These are phyloP conservation scores for Hyalella azteca DNA, from an alignment of 2,888 invertebrate genomes.

Conservation along the genomic window DNA sequence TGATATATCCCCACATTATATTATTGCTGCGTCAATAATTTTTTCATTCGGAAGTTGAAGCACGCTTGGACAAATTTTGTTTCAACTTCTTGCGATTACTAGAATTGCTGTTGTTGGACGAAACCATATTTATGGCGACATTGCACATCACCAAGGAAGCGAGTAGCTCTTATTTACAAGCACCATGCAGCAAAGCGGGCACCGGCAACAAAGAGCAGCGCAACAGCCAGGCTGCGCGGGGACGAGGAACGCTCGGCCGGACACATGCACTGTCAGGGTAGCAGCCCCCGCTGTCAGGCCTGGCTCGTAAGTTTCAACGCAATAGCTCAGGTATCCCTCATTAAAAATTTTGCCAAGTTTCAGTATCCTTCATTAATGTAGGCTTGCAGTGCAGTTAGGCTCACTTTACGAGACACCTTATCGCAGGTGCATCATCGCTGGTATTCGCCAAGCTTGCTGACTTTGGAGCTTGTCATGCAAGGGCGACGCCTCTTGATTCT, in stretches of 20 bases:
- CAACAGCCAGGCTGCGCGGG: neutral
- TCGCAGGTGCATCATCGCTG: slow-evolving; percentile 29
- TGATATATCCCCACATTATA: too few relatives aligned
- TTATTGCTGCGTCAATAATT: too few relatives aligned
- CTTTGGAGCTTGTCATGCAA: too few relatives aligned
- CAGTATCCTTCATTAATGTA: slow-evolving; percentile 34
- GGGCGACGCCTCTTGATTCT: too few relatives aligned
- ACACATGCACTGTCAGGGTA: neutral
- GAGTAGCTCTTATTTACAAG: too few relatives aligned
- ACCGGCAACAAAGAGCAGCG: neutral
- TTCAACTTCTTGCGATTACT: too few relatives aligned
- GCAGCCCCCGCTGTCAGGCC: slow-evolving; percentile 19
- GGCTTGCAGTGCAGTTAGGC: slow-evolving; percentile 32
- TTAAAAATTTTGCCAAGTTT: slow-evolving; percentile 37
- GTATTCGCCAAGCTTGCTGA: slow-evolving; percentile 28
- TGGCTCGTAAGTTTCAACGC: slow-evolving; percentile 20
- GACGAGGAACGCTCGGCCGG: neutral
- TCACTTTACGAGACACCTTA: slow-evolving; percentile 35
- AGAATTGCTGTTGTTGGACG: too few relatives aligned
- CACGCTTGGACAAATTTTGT: too few relatives aligned
- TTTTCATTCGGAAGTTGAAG: too few relatives aligned
- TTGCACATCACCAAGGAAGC: too few relatives aligned
- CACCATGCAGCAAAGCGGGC: neutral
- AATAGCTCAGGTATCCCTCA: slow-evolving; percentile 37
- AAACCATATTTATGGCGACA: too few relatives aligned